Base-by-base conservation (phyloP, 2,797 vertebrate species). In the Gadopsis marmoratus region DNA sequence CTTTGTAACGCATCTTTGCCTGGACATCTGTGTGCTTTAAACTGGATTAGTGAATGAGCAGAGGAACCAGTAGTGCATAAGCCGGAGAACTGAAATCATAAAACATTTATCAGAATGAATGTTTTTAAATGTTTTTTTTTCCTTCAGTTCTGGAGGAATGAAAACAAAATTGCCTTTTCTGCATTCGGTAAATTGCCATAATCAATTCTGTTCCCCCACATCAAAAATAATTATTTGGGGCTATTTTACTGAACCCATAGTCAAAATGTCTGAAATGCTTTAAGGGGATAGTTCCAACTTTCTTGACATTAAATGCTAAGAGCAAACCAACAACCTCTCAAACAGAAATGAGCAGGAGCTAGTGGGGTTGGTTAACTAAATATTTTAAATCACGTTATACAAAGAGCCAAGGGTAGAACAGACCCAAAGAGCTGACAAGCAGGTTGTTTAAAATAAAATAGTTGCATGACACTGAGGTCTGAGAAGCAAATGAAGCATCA, bases 21-120 rank as follows among this genome's bases (percentile, higher is more conserved):
- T 60, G 45, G 50, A 56, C 61, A 68, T 71, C 67, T 48, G 56
- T 50, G 67, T 31, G 43, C 21, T 71, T 75, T 83, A 50, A 65
- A 71, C 12, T 68, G 45, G 50, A 53, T 76, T 64, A 37, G 47
- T 31, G 26, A 9, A 23, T 23, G 4, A 51, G 10, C 39, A 12
- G 31, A 4, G 12, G 31, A 31, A 39, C n/a, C 23, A 19, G 37
- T 9, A 16, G 13, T 21, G 56, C 58, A 33, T 72, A 14, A 84
- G 69, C 19, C 26, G 26, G 26, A 66, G 21, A 58, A 63, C 69
- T 71, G 23, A 66, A 59, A 70, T 37, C 60, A 48, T 23, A 19
- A 53, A 63, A 48, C 63, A 19, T 21, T 41, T 56, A 45, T 79
- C 54, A 1, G 33, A 68, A 37, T 47, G 4, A 8, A 64, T 72